Base-by-base conservation (phyloP, 2,113 vertebrate genomes). In the Brachyhypopomus occidentalis region DNA sequence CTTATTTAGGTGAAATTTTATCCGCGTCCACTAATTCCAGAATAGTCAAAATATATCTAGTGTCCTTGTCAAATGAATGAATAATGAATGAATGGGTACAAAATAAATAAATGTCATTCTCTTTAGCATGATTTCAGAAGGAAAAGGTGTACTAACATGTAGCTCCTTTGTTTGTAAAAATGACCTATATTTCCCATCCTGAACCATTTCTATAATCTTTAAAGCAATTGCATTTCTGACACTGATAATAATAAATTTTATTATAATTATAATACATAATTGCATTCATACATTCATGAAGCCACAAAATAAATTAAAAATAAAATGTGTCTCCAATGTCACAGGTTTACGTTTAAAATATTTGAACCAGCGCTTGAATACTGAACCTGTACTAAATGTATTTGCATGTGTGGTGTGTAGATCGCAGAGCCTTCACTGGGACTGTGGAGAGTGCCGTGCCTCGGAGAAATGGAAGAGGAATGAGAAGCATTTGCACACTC, bases 381-480 rank as follows among this genome's bases (percentile, higher is more conserved):
- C 45, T 52, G 45, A 52, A 52, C 12, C 45, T 52, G 45, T 52
- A 69, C 52, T 58, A 30, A 55, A 77, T 55, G 20, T 36, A 1
- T 34, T 52, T 27, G 19, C 27, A 17, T 69, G 36, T 69, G 19
- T 69, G 64, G 41, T 11, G 17, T 41, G 14, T 22, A 19, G 66
- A 70, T 41, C 34, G 41, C 66, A 41, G 66, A 41, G 41, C n/a
- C 66, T 70, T 70, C 66, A 41, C 38, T 19, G 41, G 38, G 66
- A 41, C 36, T 41, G 34, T 55, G 48, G 30, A 55, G 66, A 22
- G 45, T 19, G 27, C 27, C 27, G 17, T 11, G 76, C 12, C 30
- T 70, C 4, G 34, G 30, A 41, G 34, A 17, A 52, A 41, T 41
- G 34, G 36, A 70, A 41, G 66, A 9, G 36, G 34, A 70, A 70